Base-by-base conservation (phyloP, 2,888 invertebrate species). In the Ephialtes manifestator region DNA sequence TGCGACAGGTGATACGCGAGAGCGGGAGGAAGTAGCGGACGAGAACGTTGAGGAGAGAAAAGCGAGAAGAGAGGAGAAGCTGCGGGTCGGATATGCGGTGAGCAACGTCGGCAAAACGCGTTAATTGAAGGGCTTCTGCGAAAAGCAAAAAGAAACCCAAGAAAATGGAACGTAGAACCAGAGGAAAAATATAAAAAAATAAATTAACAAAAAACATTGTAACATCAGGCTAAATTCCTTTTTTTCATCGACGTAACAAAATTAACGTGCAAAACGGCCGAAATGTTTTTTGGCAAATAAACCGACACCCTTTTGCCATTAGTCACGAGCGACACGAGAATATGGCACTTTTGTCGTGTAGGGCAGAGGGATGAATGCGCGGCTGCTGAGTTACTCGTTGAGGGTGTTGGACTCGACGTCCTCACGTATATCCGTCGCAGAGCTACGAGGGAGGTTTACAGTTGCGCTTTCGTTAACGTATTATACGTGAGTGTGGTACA, bases 401-500 rank as follows among this genome's bases (percentile, higher is more conserved):
- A 51, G 58, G 39, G 35, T 51, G 65, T n/a, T 51, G 75, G 63
- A 78, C 75, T 39, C 67, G 60, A 77, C 83, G 72, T 74, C 51
- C 60, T 76, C 86, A 81, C 83, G 85, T 85, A 60, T 81, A 46
- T 75, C 48, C 83, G 80, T 83, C 58, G 20, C 35, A 20, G 7
- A 53, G 39, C 35, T 8, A 51, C 15, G 20, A 35, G 53, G 53
- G 58, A 72, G 60, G 76, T 78, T 84, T 82, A 78, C 76, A 63
- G 81, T 85, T 70, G 72, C 77, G 81, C 85, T 86, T 85, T 80
- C 83, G 80, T 83, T 85, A 85, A 86, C 80, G 85, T 81, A 83
- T 83, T 74, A 80, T 85, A 86, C 85, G 86, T 86, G 86, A 86
- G 85, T 15, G 20, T 35, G 63, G 39, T 85, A 83, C 86, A 85